A percentile compares a stretch with the other conserved stretches of the same genome.
Evolutionary conservation across 2,113 vertebrate species (phyloP).

Genomic region (Archocentrus centrarchus): DNA sequence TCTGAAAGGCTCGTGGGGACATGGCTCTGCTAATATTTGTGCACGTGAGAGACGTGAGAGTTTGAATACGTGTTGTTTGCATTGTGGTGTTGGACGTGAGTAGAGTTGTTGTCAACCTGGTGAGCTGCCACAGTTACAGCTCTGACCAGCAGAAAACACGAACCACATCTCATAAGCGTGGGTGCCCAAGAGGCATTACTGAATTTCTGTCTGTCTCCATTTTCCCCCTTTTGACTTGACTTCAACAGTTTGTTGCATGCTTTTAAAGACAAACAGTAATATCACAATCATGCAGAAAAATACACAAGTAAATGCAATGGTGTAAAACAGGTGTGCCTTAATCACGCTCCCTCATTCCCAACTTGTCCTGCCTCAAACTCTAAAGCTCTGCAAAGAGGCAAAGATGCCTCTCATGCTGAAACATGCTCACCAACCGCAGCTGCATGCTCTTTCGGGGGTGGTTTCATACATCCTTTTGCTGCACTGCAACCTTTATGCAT

Average conservation of each 20-base stretch:
- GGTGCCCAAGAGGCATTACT: not conserved
- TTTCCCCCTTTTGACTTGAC: not conserved
- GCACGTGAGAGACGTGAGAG: not conserved
- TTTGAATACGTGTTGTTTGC: constrained; percentile 1
- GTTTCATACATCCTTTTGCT: constrained; percentile 39
- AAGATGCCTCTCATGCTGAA: constrained; percentile 48
- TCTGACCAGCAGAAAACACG: constrained; percentile 41
- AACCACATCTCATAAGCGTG: constrained; percentile 26
- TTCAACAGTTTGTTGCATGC: not conserved
- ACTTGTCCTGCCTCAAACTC: constrained; percentile 51
- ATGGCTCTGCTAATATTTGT: constrained; percentile 23
- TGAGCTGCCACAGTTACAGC: constrained; percentile 9
- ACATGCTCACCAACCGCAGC: constrained; percentile 32
- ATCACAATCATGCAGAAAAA: constrained; percentile 17
- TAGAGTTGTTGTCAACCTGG: constrained; percentile 28
- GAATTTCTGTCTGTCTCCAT: not conserved
- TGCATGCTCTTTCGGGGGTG: constrained; percentile 10
- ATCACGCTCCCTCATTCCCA: constrained; percentile 1
- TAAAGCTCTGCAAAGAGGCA: not conserved
- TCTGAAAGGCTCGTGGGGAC: not conserved
- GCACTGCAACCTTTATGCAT: constrained; percentile 28
- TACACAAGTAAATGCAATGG: constrained; percentile 22
- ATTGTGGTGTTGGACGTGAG: constrained; percentile 20
- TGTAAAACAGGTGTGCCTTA: constrained; percentile 55
- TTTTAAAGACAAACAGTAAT: not conserved